Percentiles rank a stretch among this genome's conserved stretches.
phyloP scores from a whole-genome alignment of 2,113 vertebrate genomes.

The Aegotheles bennettii region DNA sequence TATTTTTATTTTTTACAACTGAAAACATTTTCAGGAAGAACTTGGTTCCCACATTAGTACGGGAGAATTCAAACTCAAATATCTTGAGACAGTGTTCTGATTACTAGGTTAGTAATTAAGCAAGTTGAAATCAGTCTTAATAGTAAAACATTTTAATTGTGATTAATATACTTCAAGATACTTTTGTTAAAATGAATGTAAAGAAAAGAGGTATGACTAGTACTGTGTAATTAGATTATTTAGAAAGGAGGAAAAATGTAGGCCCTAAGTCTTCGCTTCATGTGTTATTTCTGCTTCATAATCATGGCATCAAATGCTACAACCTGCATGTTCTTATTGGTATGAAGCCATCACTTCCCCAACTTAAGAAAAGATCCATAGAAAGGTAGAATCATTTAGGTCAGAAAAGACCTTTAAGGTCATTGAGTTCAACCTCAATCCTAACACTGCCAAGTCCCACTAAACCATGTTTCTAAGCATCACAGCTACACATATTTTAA shows the following conservation, averaged over 20 bases:
- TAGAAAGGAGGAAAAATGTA: not conserved
- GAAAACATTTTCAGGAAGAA: not conserved
- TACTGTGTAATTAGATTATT: not conserved
- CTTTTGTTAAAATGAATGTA: not conserved
- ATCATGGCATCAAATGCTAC: not conserved
- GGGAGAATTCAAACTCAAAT: not conserved
- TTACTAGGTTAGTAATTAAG: not conserved
- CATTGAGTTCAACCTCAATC: accelerated
- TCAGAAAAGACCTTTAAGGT: not conserved
- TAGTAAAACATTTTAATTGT: not conserved
- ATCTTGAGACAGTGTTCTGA: not conserved
- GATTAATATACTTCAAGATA: not conserved
- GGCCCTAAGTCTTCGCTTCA: accelerated
- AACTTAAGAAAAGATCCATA: not conserved
- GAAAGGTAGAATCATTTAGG: not conserved
- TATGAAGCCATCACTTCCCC: accelerated
- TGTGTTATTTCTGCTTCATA: not conserved
- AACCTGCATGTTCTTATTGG: not conserved
- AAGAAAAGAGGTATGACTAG: not conserved
- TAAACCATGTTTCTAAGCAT: no score
- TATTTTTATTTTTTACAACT: not conserved
- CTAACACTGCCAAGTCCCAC: no score
- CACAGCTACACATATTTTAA: no score
- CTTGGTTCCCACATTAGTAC: not conserved
- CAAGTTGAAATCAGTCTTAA: not conserved